phyloP scores from a whole-genome alignment of 2,888 invertebrate species.

The Aleiodes testaceus region DNA sequence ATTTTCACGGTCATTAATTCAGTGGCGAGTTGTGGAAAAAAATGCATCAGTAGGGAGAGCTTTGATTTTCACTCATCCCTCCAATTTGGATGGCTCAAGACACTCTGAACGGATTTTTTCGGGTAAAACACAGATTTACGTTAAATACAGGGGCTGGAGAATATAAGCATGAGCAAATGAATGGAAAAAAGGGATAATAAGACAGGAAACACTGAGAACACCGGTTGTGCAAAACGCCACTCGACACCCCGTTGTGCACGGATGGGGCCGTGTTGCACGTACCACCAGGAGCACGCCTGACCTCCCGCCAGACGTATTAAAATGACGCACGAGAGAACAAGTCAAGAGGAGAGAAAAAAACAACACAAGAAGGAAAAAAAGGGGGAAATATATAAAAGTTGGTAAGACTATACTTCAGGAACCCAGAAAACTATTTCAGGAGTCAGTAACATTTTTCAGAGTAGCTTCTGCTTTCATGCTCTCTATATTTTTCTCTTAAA shows the following conservation, averaged over 20 bases:
- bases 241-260: conserved; percentile 54
- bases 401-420: conserved; percentile 33
- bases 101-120: background rate
- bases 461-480: conserved; percentile 9
- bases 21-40: background rate
- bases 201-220: conserved; percentile 48
- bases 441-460: conserved; percentile 39
- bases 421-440: conserved; percentile 66
- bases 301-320: conserved; percentile 71
- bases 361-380: conserved; percentile 23
- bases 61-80: background rate
- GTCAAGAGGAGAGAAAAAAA: conserved; percentile 33
- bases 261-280: conserved; percentile 57
- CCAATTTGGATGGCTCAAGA: conserved; percentile 28
- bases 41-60: too few species aligned
- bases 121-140: background rate
- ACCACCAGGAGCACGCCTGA: conserved; percentile 65
- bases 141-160: conserved; percentile 41
- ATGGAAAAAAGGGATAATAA: conserved; percentile 29
- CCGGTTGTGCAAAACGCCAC: conserved; percentile 51
- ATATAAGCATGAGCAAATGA: conserved; percentile 29
- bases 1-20: conserved; percentile 20
- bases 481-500: background rate
- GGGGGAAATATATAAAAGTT: conserved; percentile 3
- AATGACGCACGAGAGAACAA: conserved; percentile 62